phyloP scores from a whole-genome alignment of 2,888 invertebrate species.

The Sarcophaga subvicina region DNA sequence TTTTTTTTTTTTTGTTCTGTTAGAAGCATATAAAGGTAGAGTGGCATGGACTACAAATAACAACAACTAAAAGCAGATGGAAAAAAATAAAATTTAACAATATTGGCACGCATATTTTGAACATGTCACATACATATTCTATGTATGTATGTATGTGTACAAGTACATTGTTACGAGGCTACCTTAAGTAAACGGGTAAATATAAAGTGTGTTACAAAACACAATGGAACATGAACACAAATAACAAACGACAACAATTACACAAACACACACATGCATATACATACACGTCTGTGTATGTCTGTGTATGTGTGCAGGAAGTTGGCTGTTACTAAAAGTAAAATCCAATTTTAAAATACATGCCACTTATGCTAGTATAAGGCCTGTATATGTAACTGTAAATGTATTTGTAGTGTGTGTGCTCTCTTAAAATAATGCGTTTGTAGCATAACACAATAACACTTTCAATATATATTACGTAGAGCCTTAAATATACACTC shows the following conservation, averaged over 20 bases:
- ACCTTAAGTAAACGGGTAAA: slow-evolving; percentile 7
- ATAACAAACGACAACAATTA: not conserved
- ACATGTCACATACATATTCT: not conserved
- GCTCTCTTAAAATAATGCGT: not conserved
- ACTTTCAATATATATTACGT: not conserved
- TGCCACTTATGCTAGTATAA: slow-evolving; percentile 30
- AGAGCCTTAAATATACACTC: not conserved
- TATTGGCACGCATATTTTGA: slow-evolving; percentile 58
- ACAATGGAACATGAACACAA: not conserved
- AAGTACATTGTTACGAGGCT: not conserved
- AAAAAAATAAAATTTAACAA: slow-evolving; percentile 38
- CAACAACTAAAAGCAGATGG: no score
- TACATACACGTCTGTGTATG: no score
- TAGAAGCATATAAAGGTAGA: not conserved
- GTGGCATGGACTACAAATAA: not conserved
- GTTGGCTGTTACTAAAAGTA: slow-evolving; percentile 50
- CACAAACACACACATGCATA: not conserved
- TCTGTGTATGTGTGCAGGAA: not conserved
- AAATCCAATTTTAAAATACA: slow-evolving; percentile 58
- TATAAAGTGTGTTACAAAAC: slow-evolving; percentile 10
- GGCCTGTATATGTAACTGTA: not conserved
- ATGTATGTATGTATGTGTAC: not conserved
- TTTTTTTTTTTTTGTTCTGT: not conserved
- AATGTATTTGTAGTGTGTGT: not conserved
- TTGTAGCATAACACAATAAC: slow-evolving; percentile 17